A percentile compares a stretch with the other conserved stretches of the same genome.
phyloP scores from a whole-genome alignment of 2,797 vertebrate genomes.

The Zenarchopterus dispar region DNA sequence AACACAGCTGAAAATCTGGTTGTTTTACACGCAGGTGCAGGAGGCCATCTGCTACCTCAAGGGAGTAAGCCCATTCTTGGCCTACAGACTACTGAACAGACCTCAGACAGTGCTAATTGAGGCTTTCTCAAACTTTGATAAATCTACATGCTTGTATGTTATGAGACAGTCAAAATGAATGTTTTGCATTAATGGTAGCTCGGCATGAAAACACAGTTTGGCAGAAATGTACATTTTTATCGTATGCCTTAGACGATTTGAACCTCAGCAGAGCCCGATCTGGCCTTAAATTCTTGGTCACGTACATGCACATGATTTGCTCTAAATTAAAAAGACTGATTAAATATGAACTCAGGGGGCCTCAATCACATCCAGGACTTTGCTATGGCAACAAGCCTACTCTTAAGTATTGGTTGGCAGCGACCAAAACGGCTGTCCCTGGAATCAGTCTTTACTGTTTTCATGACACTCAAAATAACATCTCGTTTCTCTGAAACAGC shows the following conservation, averaged over 20 bases:
- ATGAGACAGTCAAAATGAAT: slow-evolving; percentile 53
- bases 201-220: slow-evolving; percentile 55
- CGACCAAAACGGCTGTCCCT: slow-evolving; percentile 36
- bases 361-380: slow-evolving; percentile 37
- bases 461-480: slow-evolving; percentile 69
- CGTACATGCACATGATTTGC: slow-evolving; percentile 38
- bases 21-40: slow-evolving; percentile 61
- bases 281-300: slow-evolving; percentile 32
- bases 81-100: slow-evolving; percentile 30
- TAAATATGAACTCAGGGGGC: slow-evolving; percentile 45
- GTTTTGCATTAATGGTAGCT: slow-evolving; percentile 53
- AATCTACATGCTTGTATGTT: slow-evolving; percentile 41
- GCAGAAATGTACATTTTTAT: slow-evolving; percentile 54
- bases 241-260: slow-evolving; percentile 32
- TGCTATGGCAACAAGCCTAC: slow-evolving; percentile 46
- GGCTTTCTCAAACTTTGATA: slow-evolving; percentile 25
- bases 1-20: slow-evolving; percentile 12
- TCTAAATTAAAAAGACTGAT: slow-evolving; percentile 62
- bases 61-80: slow-evolving; percentile 56
- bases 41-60: slow-evolving; percentile 61
- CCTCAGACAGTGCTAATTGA: slow-evolving; percentile 24
- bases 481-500: slow-evolving; percentile 47
- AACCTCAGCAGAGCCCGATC: slow-evolving; percentile 30
- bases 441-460: slow-evolving; percentile 60
- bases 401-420: slow-evolving; percentile 62